These are phyloP conservation scores for Amniataba percoides DNA, from an alignment of 2,797 vertebrate genomes.

Conservation along the genomic window DNA sequence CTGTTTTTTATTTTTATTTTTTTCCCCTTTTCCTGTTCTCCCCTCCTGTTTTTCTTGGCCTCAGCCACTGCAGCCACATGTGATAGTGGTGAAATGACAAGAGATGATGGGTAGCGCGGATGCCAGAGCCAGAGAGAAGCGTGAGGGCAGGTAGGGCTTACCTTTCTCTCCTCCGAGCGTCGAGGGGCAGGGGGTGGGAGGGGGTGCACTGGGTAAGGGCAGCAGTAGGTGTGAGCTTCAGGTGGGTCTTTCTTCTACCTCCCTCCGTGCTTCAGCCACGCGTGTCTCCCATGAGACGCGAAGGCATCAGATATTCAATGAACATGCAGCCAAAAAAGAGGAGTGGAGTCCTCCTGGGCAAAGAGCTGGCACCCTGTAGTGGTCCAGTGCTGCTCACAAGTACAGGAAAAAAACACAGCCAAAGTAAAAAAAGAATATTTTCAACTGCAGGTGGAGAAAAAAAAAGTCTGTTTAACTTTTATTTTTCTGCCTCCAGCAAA, in stretches of 20 bases:
- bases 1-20: constrained; percentile 73
- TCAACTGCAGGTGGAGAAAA: constrained; percentile 71
- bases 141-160: constrained; percentile 63
- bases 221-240: constrained; percentile 75
- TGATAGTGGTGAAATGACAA: constrained; percentile 71
- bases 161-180: constrained; percentile 75
- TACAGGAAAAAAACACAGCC: constrained; percentile 45
- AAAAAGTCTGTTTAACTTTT: constrained; percentile 56
- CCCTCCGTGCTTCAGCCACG: constrained; percentile 82
- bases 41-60: constrained; percentile 76
- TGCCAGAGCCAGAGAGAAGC: constrained; percentile 41
- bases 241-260: constrained; percentile 81
- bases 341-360: constrained; percentile 62
- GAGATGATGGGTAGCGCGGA: constrained; percentile 61
- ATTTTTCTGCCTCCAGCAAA: constrained; percentile 70
- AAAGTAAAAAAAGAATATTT: constrained; percentile 40
- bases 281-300: constrained; percentile 78
- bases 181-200: constrained; percentile 49
- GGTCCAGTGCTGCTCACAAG: constrained; percentile 77
- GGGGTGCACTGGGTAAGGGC: constrained; percentile 43
- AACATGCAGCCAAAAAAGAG: constrained; percentile 75
- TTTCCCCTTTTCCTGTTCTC: constrained; percentile 53
- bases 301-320: constrained; percentile 74
- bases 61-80: constrained; percentile 66
- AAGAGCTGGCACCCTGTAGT: constrained; percentile 66